These are phyloP conservation scores for Epistrophe grossulariae DNA, from an alignment of 2,888 invertebrate genomes.

Conservation along the genomic window DNA sequence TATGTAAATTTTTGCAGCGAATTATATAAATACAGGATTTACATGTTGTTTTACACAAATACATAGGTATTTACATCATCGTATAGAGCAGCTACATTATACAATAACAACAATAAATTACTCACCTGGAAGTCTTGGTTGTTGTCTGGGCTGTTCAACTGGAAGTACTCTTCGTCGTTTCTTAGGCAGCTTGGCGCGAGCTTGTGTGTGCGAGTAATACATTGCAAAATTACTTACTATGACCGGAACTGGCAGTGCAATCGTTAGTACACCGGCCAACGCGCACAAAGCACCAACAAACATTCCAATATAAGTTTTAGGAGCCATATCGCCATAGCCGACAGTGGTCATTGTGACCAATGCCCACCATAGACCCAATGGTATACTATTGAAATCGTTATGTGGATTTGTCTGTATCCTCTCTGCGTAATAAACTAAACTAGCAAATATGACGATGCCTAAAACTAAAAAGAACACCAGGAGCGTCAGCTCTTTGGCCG, in stretches of 20 bases:
- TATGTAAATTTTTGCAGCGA: neutral
- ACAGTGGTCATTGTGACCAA: constrained; percentile 99
- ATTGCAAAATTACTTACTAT: constrained; percentile 99
- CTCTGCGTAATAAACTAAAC: constrained; percentile 99
- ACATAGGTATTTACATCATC: constrained; percentile 10
- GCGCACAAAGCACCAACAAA: constrained; percentile 99
- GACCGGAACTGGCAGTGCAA: constrained; percentile 99
- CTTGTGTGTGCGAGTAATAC: constrained; percentile 98
- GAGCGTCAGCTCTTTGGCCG: constrained; percentile 97
- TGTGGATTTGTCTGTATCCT: constrained; percentile 97
- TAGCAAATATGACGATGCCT: constrained; percentile 99
- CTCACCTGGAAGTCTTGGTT: constrained; percentile 85
- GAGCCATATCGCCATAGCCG: constrained; percentile 99
- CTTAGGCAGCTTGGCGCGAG: constrained; percentile 99
- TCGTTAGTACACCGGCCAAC: constrained; percentile 98
- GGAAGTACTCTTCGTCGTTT: constrained; percentile 98
- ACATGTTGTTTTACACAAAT: constrained; percentile 25
- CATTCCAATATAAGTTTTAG: constrained; percentile 99
- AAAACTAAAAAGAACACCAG: constrained; percentile 98
- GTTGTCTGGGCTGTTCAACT: constrained; percentile 93
- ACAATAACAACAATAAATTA: constrained; percentile 2
- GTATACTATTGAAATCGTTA: constrained; percentile 99
- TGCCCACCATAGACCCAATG: constrained; percentile 99
- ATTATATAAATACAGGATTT: constrained; percentile 5
- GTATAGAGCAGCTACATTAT: neutral